A percentile compares a stretch with the other conserved stretches of the same genome.
These are phyloP conservation scores for Camponotus fellah DNA, from an alignment of 2,888 invertebrate genomes.

Conservation along the genomic window DNA sequence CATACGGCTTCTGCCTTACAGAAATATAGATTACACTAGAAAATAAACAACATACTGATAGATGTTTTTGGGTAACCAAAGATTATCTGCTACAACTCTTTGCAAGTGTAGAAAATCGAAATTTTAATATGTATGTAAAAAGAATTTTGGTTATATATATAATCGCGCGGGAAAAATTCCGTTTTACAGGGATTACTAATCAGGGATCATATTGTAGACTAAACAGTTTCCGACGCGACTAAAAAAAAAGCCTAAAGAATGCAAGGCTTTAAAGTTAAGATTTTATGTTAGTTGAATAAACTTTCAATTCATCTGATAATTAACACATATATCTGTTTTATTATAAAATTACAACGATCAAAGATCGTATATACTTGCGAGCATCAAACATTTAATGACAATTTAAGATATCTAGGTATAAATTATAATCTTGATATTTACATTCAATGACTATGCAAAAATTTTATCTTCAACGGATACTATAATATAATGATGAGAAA, in stretches of 20 bases:
- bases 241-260: conserved; percentile 58
- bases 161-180: conserved; percentile 59
- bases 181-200: conserved; percentile 67
- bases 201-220: conserved; percentile 73
- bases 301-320: conserved; percentile 58
- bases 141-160: conserved; percentile 57
- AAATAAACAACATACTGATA: conserved; percentile 70
- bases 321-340: conserved; percentile 28
- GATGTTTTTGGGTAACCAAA: conserved; percentile 79
- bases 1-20: conserved; percentile 63
- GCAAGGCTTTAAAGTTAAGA: conserved; percentile 46
- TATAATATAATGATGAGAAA: conserved; percentile 14
- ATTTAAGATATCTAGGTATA: conserved; percentile 28
- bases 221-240: conserved; percentile 66
- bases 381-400: conserved; percentile 30
- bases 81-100: conserved; percentile 71
- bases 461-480: conserved; percentile 38
- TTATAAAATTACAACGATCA: conserved; percentile 38
- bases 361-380: conserved; percentile 40
- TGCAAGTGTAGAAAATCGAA: conserved; percentile 63
- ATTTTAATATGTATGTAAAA: conserved; percentile 59
- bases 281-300: conserved; percentile 58
- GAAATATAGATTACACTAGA: conserved; percentile 57
- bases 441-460: conserved; percentile 16
- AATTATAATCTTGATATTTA: conserved; percentile 20